Evolutionary conservation across 53 echinoderm and acorn worm genomes (phyloP).

Genomic region (Luidia sarsii): DNA sequence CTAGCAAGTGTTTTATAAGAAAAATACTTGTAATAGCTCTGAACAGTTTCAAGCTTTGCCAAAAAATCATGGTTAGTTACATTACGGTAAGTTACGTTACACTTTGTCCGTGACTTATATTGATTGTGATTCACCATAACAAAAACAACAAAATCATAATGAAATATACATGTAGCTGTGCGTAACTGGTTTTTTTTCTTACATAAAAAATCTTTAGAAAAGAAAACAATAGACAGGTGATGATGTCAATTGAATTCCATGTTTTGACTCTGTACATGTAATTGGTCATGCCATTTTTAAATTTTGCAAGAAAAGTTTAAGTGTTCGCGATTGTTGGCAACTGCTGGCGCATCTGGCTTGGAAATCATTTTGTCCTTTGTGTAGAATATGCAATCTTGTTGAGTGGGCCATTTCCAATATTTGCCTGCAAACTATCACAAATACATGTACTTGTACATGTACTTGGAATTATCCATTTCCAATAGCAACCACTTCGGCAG

Average conservation of each 20-base stretch:
- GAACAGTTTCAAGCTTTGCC: not conserved
- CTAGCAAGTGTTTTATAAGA: not conserved
- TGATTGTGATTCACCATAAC: too few species aligned
- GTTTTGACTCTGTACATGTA: too few species aligned
- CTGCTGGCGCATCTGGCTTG: not conserved
- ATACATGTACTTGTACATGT: constrained; percentile 5
- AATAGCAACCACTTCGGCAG: constrained; percentile 65
- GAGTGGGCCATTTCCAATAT: not conserved
- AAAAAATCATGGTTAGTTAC: constrained; percentile 8
- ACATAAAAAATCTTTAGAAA: too few species aligned
- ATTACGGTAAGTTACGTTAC: constrained; percentile 6
- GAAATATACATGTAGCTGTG: too few species aligned
- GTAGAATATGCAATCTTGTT: not conserved
- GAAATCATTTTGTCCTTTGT: not conserved
- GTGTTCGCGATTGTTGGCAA: not conserved
- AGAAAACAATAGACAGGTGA: too few species aligned
- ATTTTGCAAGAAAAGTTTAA: not conserved
- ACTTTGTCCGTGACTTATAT: not conserved
- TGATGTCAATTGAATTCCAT: too few species aligned
- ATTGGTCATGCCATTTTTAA: not conserved
- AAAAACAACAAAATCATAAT: too few species aligned
- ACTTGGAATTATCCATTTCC: constrained; percentile 57
- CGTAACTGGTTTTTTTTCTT: too few species aligned
- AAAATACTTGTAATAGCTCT: not conserved
- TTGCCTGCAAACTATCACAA: too few species aligned